These are phyloP conservation scores for Semnopithecus entellus DNA, from an alignment of 2,113 vertebrate genomes.

Conservation along the genomic window DNA sequence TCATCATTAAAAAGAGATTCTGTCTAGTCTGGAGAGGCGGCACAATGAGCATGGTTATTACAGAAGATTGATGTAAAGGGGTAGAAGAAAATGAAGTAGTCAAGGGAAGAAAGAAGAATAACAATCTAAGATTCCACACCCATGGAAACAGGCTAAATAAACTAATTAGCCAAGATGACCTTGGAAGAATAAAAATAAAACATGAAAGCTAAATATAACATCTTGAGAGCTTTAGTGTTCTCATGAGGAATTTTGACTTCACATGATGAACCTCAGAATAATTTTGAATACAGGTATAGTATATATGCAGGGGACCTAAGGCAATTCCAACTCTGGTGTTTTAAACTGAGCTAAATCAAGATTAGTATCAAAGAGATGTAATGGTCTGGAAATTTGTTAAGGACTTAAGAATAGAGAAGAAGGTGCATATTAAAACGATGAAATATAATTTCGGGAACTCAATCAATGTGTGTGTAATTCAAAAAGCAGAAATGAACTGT, in stretches of 20 bases:
- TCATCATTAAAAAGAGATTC: background rate
- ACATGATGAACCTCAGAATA: background rate
- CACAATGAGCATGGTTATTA: background rate
- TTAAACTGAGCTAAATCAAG: background rate
- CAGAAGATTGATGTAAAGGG: background rate
- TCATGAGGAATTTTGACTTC: background rate
- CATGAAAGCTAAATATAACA: background rate
- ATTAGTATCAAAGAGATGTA: background rate
- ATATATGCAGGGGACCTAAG: background rate
- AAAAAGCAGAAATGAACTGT: background rate
- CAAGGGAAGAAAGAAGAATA: background rate
- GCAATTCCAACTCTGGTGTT: background rate
- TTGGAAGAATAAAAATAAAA: constrained; percentile 46
- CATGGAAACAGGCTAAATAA: background rate
- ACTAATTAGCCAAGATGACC: constrained; percentile 27
- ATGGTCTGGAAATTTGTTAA: background rate
- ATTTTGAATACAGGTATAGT: constrained; percentile 14
- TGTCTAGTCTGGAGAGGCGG: background rate
- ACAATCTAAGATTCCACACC: background rate
- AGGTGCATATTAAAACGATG: background rate
- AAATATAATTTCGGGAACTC: background rate
- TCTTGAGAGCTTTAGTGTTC: background rate
- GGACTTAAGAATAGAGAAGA: background rate
- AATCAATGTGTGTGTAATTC: background rate
- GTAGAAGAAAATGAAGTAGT: background rate